Percentiles rank a stretch among this genome's conserved stretches.
Conservation (phyloP, 2,797 vertebrate species). For the Lutjanus campechanus region DNA sequence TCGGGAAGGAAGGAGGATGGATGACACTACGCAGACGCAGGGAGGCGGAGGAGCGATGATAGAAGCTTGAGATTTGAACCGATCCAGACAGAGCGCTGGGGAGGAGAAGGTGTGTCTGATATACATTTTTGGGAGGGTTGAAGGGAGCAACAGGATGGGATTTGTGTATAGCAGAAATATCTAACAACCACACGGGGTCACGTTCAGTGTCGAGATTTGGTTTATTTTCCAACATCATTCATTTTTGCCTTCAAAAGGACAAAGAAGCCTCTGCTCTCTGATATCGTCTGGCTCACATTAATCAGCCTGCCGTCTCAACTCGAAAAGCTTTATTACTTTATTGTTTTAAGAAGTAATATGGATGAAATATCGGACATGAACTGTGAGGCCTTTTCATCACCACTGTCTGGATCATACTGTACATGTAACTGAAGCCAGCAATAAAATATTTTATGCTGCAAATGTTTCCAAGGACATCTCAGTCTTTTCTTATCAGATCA, state of each 20-base stretch:
- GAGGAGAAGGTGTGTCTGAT: conserved; percentile 13
- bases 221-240: conserved; percentile 26
- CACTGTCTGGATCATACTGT: background rate
- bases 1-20: background rate
- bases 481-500: background rate
- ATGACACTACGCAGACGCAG: background rate
- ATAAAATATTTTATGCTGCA: background rate
- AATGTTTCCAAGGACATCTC: conserved; percentile 4
- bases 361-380: conserved; percentile 30
- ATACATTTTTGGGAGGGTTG: conserved; percentile 4
- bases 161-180: conserved; percentile 3
- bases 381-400: background rate
- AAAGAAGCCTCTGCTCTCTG: conserved; percentile 14
- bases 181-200: conserved; percentile 12
- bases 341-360: conserved; percentile 28
- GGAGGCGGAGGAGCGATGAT: conserved; percentile 18
- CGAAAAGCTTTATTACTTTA: conserved; percentile 1
- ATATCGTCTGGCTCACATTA: conserved; percentile 24
- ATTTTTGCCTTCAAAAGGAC: conserved; percentile 13
- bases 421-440: conserved; percentile 8
- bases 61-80: conserved; percentile 19
- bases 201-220: conserved; percentile 9
- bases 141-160: conserved; percentile 1
- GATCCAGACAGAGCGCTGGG: conserved; percentile 18
- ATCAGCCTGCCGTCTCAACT: conserved; percentile 5